Base-by-base conservation (phyloP, 2,797 vertebrate species). In the Balearica regulorum region DNA sequence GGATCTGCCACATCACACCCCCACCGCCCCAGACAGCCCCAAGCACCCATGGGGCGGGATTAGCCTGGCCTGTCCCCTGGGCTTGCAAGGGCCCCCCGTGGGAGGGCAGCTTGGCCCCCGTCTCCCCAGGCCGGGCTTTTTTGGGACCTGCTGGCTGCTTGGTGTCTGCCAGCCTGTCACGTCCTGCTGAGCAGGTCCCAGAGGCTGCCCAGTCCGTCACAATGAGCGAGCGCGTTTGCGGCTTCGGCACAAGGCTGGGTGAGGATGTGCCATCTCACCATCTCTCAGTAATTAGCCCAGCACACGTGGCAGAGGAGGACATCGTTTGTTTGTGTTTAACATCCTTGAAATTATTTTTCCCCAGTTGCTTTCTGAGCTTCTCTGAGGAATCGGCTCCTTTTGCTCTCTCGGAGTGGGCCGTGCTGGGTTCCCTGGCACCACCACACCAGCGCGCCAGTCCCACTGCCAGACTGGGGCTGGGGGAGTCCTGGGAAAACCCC, bases 251-350 rank as follows among this genome's bases (percentile, higher is more conserved):
- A 9, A 26, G n/a, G 73, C 29, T 9, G 15, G 35, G 16, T 19
- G 28, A 53, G 37, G 46, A 22, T 22, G 44, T 0, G 0, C 48
- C 8, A 1, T 7, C 55, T 24, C 11, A 0, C 28, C 4, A 0
- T 5, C n/a, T 33, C 58, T 29, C 53, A 1, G 8, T 10, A 14
- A 44, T 5, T 2, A 11, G 2, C 60, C 29, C 33, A 20, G 39
- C 35, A 18, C 49, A 3, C 3, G 1, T 11, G 11, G 24, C 41
- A 39, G 44, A 46, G 28, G 15, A 41, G 43, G 46, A 26, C 48
- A 13, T 3, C 2, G 0, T 4, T 16, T 10, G 29, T 53, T 28
- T 57, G 29, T 33, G 11, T 53, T 48, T 43, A 21, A 77, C 1
- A 0, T 33, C 48, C 66, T 81, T 49, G 33, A 29, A 31, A n/a